Base-by-base conservation (phyloP, 2,113 vertebrate genomes). In the Haemorhous mexicanus region DNA sequence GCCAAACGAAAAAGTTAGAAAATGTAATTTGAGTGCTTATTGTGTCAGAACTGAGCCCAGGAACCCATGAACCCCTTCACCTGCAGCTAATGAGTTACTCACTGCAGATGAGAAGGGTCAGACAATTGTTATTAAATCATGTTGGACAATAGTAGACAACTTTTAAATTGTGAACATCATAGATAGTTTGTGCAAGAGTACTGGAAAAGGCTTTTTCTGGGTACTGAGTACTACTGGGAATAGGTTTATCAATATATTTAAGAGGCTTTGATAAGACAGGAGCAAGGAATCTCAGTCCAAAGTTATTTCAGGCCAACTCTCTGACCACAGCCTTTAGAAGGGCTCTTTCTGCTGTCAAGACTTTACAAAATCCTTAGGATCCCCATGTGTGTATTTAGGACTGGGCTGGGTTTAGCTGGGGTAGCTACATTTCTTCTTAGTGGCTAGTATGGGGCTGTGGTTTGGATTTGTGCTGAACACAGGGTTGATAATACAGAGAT, bases 361-460 rank as follows among this genome's bases (percentile, higher is more conserved):
- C 5, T 32, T 86, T 7, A 78, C 37, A 85, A 94, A 84, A 74
- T 86, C 35, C 46, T 63, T 22, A 84, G 49, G 16, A 16, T 73
- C 68, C 70, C 5, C 84, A 50, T 28, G n/a, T 28, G 41, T 84
- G 75, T 41, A 58, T 24, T 56, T 14, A 33, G 23, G 39, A 20
- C 47, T 39, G 39, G 8, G n/a, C 14, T 66, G 35, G 3, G 4
- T 73, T 79, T 56, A 39, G 11, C 35, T 56, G 49, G 26, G 9
- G 8, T 15, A 49, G 7, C 15, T 63, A 49, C 5, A 32, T 43
- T 63, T 63, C 58, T 35, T 80, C 2, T 9, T 30, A 72, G 41
- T 6, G 13, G 20, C 16, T 41, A 1, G 1, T 32, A 10, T 0
- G 24, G 30, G 49, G 4, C 24, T 17, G 24, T 69, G 39, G 11